phyloP scores from a whole-genome alignment of 2,888 invertebrate genomes.

The Mesoligia furuncula region DNA sequence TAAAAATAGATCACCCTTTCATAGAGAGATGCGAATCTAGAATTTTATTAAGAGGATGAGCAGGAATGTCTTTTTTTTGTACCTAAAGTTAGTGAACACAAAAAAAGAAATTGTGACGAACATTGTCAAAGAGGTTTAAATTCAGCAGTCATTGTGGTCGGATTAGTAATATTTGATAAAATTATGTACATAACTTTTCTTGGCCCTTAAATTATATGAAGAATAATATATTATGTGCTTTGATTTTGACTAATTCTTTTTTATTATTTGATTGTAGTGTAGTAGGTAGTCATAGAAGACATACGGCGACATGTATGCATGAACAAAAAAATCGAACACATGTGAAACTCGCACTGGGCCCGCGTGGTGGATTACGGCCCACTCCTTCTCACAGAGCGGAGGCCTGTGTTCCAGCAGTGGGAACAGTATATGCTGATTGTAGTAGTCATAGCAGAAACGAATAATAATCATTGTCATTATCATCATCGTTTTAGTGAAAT shows the following conservation, averaged over 20 bases:
- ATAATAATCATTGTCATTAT: not conserved
- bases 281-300: not conserved
- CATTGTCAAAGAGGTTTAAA: not conserved
- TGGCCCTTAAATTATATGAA: not conserved
- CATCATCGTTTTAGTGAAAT: not conserved
- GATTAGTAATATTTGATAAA: not conserved
- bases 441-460: not conserved
- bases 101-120: not conserved
- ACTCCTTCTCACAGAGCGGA: too few relatives aligned
- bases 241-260: too few relatives aligned
- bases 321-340: too few relatives aligned
- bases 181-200: not conserved
- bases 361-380: too few relatives aligned
- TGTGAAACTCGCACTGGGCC: too few relatives aligned
- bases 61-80: not conserved
- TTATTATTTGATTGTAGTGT: too few relatives aligned
- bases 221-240: not conserved
- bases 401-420: too few relatives aligned
- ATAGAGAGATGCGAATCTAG: not conserved
- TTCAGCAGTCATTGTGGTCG: not conserved
- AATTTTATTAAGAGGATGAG: constrained; percentile 7
- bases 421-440: too few relatives aligned
- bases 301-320: too few relatives aligned
- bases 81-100: not conserved
- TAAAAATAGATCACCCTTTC: constrained; percentile 43